Evolutionary conservation across 2,113 vertebrate genomes (phyloP).

Genomic region (Indri indri): DNA sequence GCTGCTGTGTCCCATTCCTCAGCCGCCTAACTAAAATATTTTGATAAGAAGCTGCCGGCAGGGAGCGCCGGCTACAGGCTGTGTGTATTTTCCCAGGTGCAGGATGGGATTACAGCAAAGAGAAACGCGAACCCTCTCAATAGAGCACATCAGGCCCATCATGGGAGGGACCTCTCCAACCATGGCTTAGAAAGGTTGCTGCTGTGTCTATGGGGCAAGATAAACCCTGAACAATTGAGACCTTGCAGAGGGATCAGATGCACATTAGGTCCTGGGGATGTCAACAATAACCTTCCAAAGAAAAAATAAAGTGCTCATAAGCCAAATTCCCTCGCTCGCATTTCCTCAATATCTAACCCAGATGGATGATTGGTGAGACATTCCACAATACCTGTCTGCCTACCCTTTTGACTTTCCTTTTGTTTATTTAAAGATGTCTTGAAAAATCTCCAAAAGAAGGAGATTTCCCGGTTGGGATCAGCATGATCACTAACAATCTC

Average conservation of each 20-base stretch:
- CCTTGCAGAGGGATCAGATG: neutral
- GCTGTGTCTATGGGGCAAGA: neutral
- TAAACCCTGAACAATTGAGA: neutral
- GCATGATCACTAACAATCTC: neutral
- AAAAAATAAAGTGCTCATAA: neutral
- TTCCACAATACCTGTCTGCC: neutral
- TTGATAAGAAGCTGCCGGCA: neutral
- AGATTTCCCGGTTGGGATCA: neutral
- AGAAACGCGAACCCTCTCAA: neutral
- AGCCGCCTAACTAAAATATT: neutral
- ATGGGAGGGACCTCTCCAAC: neutral
- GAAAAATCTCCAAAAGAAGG: neutral
- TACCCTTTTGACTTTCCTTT: neutral
- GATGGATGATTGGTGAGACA: neutral
- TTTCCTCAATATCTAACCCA: neutral
- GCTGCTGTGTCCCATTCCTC: neutral
- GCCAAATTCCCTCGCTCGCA: neutral
- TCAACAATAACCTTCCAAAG: neutral
- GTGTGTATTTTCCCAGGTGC: neutral
- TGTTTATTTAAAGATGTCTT: neutral
- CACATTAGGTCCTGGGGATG: neutral
- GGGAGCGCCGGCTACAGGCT: rapidly evolving
- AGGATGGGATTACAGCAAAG: neutral
- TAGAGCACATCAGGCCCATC: neutral
- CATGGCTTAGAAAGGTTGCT: neutral